Evolutionary conservation across 2,113 vertebrate genomes (phyloP).

Genomic region (Aspiorhynchus laticeps): DNA sequence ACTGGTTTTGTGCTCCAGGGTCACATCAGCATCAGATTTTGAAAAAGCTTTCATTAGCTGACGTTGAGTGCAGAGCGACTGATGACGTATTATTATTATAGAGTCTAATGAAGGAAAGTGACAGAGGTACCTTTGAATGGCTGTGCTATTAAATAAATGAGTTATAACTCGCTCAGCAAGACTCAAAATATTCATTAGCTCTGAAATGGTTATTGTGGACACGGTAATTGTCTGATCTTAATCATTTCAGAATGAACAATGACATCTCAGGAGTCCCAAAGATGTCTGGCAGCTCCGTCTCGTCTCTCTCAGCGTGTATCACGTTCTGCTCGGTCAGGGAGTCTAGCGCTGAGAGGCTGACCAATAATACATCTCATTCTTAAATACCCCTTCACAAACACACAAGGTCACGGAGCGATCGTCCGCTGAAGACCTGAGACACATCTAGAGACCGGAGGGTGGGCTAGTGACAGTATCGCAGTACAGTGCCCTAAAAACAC

Average conservation of each 20-base stretch:
- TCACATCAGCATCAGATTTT: background rate
- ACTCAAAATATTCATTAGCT: background rate
- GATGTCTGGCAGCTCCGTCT: background rate
- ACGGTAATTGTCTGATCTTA: background rate
- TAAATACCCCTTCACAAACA: slow-evolving; percentile 41
- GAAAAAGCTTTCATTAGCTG: background rate
- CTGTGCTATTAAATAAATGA: background rate
- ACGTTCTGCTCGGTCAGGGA: slow-evolving; percentile 61
- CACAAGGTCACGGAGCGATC: slow-evolving; percentile 13
- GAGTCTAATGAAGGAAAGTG: background rate
- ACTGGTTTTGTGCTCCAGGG: too few relatives aligned
- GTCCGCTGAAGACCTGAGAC: background rate
- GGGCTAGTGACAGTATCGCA: background rate
- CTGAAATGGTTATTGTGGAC: background rate
- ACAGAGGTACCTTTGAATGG: background rate
- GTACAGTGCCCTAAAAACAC: background rate
- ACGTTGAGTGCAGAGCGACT: background rate
- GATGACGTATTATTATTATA: background rate
- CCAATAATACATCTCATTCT: slow-evolving; percentile 60
- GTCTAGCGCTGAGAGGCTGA: slow-evolving; percentile 45
- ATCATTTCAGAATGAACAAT: background rate
- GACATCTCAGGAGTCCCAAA: background rate
- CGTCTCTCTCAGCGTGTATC: slow-evolving; percentile 43
- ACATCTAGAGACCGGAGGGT: background rate
- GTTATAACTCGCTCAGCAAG: background rate